Conservation (phyloP, 2,797 vertebrate species). For the Emys orbicularis region DNA sequence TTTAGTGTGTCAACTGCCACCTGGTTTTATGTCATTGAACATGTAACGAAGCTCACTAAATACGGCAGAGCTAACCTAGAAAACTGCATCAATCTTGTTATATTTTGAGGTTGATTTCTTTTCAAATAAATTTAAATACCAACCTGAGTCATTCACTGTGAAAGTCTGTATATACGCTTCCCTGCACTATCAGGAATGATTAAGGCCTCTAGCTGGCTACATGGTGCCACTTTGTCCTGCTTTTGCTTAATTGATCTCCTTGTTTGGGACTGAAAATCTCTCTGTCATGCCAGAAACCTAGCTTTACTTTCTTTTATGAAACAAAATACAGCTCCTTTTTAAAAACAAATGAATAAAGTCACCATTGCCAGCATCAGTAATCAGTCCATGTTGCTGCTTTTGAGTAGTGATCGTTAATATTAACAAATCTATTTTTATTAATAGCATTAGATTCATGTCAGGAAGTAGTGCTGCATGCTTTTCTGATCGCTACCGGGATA, state of each 20-base stretch:
- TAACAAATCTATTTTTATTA: slow-evolving; percentile 13
- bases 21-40: slow-evolving; percentile 83
- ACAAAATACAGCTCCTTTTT: not conserved
- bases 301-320: slow-evolving; percentile 23
- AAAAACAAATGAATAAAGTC: not conserved
- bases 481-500: not conserved
- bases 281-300: not conserved
- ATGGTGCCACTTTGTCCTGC: not conserved
- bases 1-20: slow-evolving; percentile 82
- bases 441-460: not conserved
- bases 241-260: slow-evolving; percentile 26
- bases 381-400: not conserved
- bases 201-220: slow-evolving; percentile 45
- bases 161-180: slow-evolving; percentile 71
- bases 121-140: slow-evolving; percentile 80
- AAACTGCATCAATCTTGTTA: slow-evolving; percentile 74
- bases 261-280: slow-evolving; percentile 37
- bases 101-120: slow-evolving; percentile 78
- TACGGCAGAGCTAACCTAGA: slow-evolving; percentile 73
- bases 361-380: not conserved
- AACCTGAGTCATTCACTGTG: slow-evolving; percentile 74
- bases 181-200: slow-evolving; percentile 56
- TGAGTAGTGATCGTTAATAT: not conserved
- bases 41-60: slow-evolving; percentile 80
- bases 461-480: not conserved